Base-by-base conservation (phyloP, 2,888 invertebrate genomes). In the Microchrysa polita region DNA sequence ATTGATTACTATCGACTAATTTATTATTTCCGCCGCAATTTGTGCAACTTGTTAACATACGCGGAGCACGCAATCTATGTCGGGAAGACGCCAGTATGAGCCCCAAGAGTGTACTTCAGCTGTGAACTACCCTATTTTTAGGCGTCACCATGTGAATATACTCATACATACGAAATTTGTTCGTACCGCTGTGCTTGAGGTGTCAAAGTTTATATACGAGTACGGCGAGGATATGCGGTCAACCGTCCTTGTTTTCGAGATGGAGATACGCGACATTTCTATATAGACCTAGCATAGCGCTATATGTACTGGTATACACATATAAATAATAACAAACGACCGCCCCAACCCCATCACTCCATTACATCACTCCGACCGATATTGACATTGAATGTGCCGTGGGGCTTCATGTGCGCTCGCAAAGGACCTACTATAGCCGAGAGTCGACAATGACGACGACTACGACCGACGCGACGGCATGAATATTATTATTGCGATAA, bases 11-110 rank as follows among this genome's bases (percentile, higher is more conserved):
- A 59, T 59, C 23, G 59, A 59, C 59, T 59, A 59, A 59, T 59
- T 59, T 59, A 59, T 59, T 59, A 59, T 59, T 59, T 59, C 59
- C 59, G 59, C 59, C 59, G 20, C 59, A 59, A 59, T 59, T 59
- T 59, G 59, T 59, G 59, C 23, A 59, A 22, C 59, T 59, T 59
- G 59, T 59, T 59, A 59, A 59, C 23, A 14, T 59, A 20, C 59
- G 5, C 27, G 10, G 14, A 23, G 20, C 59, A 59, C 59, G 59
- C 59, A 59, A 59, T 27, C 48, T 2, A 48, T n/a, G 48, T n/a
- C 48, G 48, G 16, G 16, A 48, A 48, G 16, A 48, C 48, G 42
- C 12, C 7, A 42, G 42, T 42, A 12, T 48, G 48, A 48, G 10
- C 14, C 42, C 16, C 48, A 12, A 48, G 48, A 12, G 16, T n/a